Base-by-base conservation (phyloP, 2,888 invertebrate genomes). In the Lissonota sp. region DNA sequence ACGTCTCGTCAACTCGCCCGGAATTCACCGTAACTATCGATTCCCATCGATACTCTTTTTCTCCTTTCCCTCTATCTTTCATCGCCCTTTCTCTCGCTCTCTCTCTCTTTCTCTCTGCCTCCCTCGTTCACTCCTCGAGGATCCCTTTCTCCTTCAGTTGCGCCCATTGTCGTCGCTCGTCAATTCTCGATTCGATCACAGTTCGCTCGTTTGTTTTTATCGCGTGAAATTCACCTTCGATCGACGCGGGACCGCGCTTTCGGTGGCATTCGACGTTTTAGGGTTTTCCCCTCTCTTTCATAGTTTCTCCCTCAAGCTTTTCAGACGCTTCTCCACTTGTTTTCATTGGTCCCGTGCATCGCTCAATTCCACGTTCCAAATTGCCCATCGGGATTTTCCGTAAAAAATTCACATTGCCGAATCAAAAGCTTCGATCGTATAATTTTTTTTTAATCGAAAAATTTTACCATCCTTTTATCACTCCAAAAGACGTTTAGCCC, bases 171-270 rank as follows among this genome's bases (percentile, higher is more conserved):
- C 73, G 70, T 42, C 79, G 44, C 16, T 51, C 82, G 67, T 67
- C 78, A 57, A 82, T 78, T 78, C 71, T 62, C 71, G 71, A 67
- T 82, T 82, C 78, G 62, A 82, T 82, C 82, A 75, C 78, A 79
- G 75, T 63, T 72, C 79, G 69, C 75, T 79, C 82, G 79, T 82
- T 82, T 82, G 82, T 79, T 82, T 82, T 82, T 82, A 82, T 82
- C 78, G 79, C 67, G 75, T 75, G 67, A 75, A 79, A 79, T 82
- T 82, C 69, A 74, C 74, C 75, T 16, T 75, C 58, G 67, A 67
- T 69, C 67, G 62, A 79, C 73, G 60, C 44, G 53, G 53, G 69
- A 63, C 62, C 55, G 53, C 70, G 71, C 74, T 74, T 71, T 67
- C 62, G 66, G n/a, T n/a, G n/a, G 69, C 73, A 67, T 69, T 73